These are phyloP conservation scores for Pachyuromys duprasi DNA, from an alignment of 2,797 vertebrate genomes.

Conservation along the genomic window DNA sequence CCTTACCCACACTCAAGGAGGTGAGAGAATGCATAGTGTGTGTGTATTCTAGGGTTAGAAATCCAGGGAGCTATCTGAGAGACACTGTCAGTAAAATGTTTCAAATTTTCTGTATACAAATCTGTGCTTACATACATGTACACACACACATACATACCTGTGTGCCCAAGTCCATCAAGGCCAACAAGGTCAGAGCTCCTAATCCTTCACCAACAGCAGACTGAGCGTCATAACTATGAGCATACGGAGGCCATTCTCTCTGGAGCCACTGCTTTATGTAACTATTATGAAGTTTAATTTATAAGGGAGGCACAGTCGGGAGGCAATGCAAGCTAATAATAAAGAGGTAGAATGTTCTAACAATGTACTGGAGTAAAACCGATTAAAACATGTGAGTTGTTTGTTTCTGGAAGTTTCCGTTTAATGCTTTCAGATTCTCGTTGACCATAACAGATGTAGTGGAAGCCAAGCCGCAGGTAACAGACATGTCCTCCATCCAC, in stretches of 20 bases:
- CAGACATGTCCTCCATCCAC: neutral
- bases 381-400: neutral
- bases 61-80: neutral
- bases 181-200: neutral
- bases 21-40: neutral
- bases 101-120: neutral
- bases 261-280: neutral
- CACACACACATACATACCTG: neutral
- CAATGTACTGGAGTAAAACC: neutral
- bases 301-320: neutral
- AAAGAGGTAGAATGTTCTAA: neutral
- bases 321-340: neutral
- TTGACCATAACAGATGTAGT: neutral
- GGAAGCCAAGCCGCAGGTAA: neutral
- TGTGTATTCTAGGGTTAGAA: neutral
- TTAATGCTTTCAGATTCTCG: neutral
- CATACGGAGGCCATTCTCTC: too few relatives aligned
- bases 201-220: neutral
- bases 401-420: neutral
- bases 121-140: neutral
- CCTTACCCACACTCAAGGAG: neutral
- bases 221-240: neutral
- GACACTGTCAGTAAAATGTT: neutral
- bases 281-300: neutral
- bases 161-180: neutral